These are phyloP conservation scores for Pecten maximus DNA, from an alignment of 2,888 invertebrate genomes.

Conservation along the genomic window DNA sequence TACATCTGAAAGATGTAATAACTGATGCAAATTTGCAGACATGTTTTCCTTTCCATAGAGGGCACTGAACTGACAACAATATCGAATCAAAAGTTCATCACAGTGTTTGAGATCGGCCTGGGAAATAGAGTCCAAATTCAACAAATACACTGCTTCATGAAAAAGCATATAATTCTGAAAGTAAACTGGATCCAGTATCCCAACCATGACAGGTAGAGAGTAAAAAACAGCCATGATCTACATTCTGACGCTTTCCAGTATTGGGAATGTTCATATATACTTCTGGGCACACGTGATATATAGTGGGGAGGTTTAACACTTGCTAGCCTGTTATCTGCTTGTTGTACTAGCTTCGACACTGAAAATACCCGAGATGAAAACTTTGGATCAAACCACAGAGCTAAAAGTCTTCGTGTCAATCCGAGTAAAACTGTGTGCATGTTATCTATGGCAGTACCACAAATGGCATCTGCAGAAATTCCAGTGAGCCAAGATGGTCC, in stretches of 20 bases:
- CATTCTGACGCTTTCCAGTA: slow-evolving; percentile 59
- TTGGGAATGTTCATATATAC: slow-evolving; percentile 52
- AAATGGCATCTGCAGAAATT: slow-evolving; percentile 43
- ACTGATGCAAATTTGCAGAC: slow-evolving; percentile 56
- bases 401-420: neutral
- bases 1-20: slow-evolving; percentile 51
- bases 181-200: slow-evolving; percentile 43
- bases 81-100: slow-evolving; percentile 52
- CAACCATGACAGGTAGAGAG: slow-evolving; percentile 56
- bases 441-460: neutral
- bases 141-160: slow-evolving; percentile 53
- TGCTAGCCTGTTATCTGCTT: slow-evolving; percentile 44
- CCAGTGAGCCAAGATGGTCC: slow-evolving; percentile 51
- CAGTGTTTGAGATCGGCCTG: slow-evolving; percentile 40
- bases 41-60: slow-evolving; percentile 58
- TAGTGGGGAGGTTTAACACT: slow-evolving; percentile 54
- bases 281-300: slow-evolving; percentile 50
- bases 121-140: slow-evolving; percentile 53
- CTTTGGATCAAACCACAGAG: slow-evolving; percentile 37
- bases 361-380: slow-evolving; percentile 40
- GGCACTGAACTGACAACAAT: slow-evolving; percentile 46
- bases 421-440: neutral
- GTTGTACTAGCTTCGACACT: slow-evolving; percentile 39
- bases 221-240: slow-evolving; percentile 56
- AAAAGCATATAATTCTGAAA: slow-evolving; percentile 55